Conservation (phyloP, 2,113 vertebrate genomes). For the Lota lota region DNA sequence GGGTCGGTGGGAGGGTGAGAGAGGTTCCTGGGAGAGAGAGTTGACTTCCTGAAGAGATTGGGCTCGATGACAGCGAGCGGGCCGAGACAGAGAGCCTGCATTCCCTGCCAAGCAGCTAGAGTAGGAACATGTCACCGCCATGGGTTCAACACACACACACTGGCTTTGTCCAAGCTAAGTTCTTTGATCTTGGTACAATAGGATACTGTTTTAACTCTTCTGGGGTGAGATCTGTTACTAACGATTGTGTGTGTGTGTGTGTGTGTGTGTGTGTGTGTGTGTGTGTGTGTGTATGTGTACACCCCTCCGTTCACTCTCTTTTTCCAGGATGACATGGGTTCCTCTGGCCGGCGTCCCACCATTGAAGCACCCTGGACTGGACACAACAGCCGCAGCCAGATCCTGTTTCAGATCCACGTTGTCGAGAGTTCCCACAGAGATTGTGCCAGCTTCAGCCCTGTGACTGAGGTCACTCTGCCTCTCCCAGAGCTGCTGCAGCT, state of each 20-base stretch:
- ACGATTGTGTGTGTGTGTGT: constrained; percentile 26
- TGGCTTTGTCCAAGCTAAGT: neutral
- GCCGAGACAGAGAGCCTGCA: neutral
- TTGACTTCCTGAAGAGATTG: neutral
- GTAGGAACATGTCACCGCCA: too few relatives aligned
- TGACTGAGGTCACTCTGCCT: constrained; percentile 19
- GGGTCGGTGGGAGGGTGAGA: too few relatives aligned
- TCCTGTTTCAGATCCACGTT: constrained; percentile 55
- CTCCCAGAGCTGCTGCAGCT: constrained; percentile 35
- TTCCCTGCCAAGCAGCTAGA: too few relatives aligned
- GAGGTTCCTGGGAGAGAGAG: too few relatives aligned
- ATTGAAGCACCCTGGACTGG: constrained; percentile 56
- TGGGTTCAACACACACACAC: too few relatives aligned
- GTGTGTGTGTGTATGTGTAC: too few relatives aligned
- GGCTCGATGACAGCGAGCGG: neutral
- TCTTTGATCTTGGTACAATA: constrained; percentile 47
- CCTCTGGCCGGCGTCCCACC: constrained; percentile 56
- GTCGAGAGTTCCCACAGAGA: constrained; percentile 16
- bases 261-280: constrained; percentile 29
- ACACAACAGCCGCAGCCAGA: constrained; percentile 50
- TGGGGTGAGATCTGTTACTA: constrained; percentile 44
- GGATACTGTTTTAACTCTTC: constrained; percentile 41
- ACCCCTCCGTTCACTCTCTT: constrained; percentile 9
- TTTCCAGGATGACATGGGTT: constrained; percentile 67
- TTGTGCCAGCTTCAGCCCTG: constrained; percentile 22